These are phyloP conservation scores for Rostratula benghalensis DNA, from an alignment of 2,113 vertebrate species.

Conservation along the genomic window DNA sequence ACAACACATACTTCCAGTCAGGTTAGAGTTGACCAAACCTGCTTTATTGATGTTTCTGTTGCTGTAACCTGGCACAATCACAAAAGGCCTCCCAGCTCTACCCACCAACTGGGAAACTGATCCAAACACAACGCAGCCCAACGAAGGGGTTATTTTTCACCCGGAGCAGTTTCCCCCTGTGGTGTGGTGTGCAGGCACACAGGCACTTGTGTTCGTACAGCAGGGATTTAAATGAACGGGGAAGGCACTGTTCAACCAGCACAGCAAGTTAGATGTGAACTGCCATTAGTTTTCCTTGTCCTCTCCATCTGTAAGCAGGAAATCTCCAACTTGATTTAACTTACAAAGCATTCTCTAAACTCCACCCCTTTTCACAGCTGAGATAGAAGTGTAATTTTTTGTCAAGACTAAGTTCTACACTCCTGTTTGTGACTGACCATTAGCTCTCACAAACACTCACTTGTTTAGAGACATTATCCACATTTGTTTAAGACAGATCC, in stretches of 20 bases:
- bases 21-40: background rate
- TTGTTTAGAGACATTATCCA: background rate
- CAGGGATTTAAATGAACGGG: background rate
- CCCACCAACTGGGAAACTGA: background rate
- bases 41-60: background rate
- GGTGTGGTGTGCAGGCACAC: background rate
- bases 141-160: background rate
- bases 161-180: background rate
- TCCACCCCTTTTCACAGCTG: background rate
- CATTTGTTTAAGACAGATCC: background rate
- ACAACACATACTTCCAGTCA: background rate
- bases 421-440: background rate
- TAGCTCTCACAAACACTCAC: background rate
- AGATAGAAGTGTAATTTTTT: background rate
- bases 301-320: background rate
- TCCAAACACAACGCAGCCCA: background rate
- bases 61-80: background rate
- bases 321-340: background rate
- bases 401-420: background rate
- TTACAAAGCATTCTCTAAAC: background rate
- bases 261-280: background rate
- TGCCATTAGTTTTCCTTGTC: background rate
- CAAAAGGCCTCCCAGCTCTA: background rate
- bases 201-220: background rate
- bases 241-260: background rate